Evolutionary conservation across 1,140 invertebrate genomes (phyloP), one percentile per base, ranked within the genome.

Genomic region (Zaprionus capensis): DNA sequence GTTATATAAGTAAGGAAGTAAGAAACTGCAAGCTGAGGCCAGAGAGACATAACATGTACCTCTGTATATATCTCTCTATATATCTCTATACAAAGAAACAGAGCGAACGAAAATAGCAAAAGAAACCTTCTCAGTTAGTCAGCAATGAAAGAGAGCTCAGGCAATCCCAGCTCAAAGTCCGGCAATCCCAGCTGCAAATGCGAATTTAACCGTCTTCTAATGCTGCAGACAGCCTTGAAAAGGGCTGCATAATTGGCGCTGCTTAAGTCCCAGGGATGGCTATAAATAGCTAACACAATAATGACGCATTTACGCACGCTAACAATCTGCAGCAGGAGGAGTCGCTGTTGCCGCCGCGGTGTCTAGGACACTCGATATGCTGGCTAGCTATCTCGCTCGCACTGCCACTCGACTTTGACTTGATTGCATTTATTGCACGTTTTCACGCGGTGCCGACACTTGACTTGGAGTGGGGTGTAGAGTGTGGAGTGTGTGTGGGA

Each of bases 351-450:
- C 5, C 22, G 49, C 28, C n/a, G 5, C 14, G 4, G 41, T 46
- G 69, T 71, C 49, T 49, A 51, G 46, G 46, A 46, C 41, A 46
- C 6, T n/a, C 2, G n/a, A 9, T 20, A 14, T 24, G 41, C n/a
- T 17, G 17, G 15, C 15, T 17, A 22, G 20, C 46, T 51, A 4
- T 51, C 46, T 51, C 46, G 11, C 46, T 51, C 20, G 17, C 46
- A 14, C 46, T 12, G 17, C 2, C 46, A 12, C 44, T 49, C 6
- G 46, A 51, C 46, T 51, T 51, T 44, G 36, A 46, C 55, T 56
- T 66, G 76, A 58, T 51, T 77, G 81, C 69, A 67, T 63, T 71
- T 74, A 24, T 61, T 44, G 56, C 71, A 68, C 62, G 53, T 41
- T 65, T 58, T 46, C 22, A 46, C n/a, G 41, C 41, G 41, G n/a